Conservation (phyloP, 2,797 vertebrate genomes). For the Pempheris klunzingeri region DNA sequence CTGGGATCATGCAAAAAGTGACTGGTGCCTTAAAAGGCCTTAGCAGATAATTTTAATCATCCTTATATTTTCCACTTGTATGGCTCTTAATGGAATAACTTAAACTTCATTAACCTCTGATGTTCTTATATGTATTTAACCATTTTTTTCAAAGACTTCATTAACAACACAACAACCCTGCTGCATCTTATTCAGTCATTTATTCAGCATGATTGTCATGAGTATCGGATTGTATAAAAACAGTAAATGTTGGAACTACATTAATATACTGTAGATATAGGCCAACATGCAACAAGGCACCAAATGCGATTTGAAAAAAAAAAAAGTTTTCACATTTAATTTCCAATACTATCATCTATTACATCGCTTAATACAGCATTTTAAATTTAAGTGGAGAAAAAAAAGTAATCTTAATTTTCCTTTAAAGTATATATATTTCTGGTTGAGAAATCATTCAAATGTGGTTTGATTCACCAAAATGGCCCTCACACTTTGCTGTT, state of each 20-base stretch:
- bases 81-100: too few species aligned
- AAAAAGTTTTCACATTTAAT: slow-evolving; percentile 9
- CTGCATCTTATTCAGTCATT: slow-evolving; percentile 47
- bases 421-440: slow-evolving; percentile 18
- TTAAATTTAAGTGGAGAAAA: slow-evolving; percentile 33
- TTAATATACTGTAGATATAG: slow-evolving; percentile 47
- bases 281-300: slow-evolving; percentile 72
- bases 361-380: slow-evolving; percentile 50
- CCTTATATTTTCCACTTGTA: too few species aligned
- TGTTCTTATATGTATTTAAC: background rate
- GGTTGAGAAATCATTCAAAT: slow-evolving; percentile 4
- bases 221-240: slow-evolving; percentile 57
- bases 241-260: slow-evolving; percentile 40
- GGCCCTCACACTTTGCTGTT: background rate
- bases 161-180: slow-evolving; percentile 13
- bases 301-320: slow-evolving; percentile 31
- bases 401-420: background rate
- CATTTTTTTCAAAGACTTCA: background rate
- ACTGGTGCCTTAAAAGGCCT: too few species aligned
- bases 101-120: too few species aligned
- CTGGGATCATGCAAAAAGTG: too few species aligned
- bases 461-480: background rate
- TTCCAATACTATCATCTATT: slow-evolving; percentile 35
- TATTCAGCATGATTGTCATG: slow-evolving; percentile 78
- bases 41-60: too few species aligned